A percentile compares a stretch with the other conserved stretches of the same genome.
Evolutionary conservation across 2,797 vertebrate genomes (phyloP).

Genomic region (Glyptemys insculpta): DNA sequence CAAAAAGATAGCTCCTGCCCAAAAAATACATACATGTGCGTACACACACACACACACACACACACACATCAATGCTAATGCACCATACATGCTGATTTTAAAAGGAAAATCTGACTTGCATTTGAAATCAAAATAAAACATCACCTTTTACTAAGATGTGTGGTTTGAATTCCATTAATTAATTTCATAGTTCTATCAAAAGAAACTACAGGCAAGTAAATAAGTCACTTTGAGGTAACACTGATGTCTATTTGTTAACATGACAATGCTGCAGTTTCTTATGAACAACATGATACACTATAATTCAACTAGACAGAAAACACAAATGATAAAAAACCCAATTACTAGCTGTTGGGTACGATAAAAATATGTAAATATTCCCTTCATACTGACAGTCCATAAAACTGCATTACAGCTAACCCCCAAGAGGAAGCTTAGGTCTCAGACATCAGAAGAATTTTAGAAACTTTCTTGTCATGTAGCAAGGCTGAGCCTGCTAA

Average conservation of each 20-base stretch:
- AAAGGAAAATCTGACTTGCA: accelerated
- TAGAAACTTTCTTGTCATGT: constrained; percentile 46
- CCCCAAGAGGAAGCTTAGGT: neutral
- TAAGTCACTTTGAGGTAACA: constrained; percentile 40
- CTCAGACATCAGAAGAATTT: constrained; percentile 34
- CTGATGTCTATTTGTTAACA: constrained; percentile 28
- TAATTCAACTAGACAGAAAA: constrained; percentile 66
- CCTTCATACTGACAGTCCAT: constrained; percentile 31
- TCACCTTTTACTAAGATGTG: neutral
- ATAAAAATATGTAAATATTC: constrained; percentile 68
- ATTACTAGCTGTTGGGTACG: constrained; percentile 37
- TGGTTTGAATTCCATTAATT: constrained; percentile 33
- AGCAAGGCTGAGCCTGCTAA: constrained; percentile 10
- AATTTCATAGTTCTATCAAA: constrained; percentile 49
- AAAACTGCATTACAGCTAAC: constrained; percentile 32
- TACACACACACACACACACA: neutral
- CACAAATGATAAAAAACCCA: constrained; percentile 55
- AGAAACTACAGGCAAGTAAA: constrained; percentile 45
- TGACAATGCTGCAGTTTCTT: constrained; percentile 11
- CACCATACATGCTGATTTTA: neutral
- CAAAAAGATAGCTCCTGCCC: neutral
- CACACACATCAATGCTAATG: neutral
- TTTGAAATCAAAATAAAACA: accelerated
- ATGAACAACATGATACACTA: constrained; percentile 29
- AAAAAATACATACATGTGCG: accelerated